phyloP scores from a whole-genome alignment of 2,113 vertebrate species.

The Pardalotus punctatus region DNA sequence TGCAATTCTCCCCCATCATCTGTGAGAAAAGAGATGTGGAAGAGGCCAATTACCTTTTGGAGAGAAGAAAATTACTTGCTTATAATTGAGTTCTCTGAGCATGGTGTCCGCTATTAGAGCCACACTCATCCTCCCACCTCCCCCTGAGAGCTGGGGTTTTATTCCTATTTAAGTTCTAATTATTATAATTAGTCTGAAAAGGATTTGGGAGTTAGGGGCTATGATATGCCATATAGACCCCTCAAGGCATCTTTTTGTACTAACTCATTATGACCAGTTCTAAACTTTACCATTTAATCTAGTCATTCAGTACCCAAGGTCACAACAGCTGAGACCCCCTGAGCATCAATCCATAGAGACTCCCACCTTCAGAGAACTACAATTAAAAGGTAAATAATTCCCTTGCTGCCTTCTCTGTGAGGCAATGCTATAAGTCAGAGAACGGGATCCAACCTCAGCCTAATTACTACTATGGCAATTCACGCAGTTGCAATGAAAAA shows the following conservation, averaged over 20 bases:
- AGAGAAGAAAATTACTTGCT: conserved; percentile 56
- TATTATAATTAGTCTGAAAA: conserved; percentile 58
- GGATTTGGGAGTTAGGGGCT: conserved; percentile 69
- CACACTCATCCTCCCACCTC: conserved; percentile 46
- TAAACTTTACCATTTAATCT: conserved; percentile 40
- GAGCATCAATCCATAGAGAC: conserved; percentile 51
- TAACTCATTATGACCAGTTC: conserved; percentile 51
- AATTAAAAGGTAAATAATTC: conserved; percentile 74
- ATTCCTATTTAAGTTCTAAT: conserved; percentile 63
- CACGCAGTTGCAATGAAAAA: background rate
- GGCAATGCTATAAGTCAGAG: conserved; percentile 51
- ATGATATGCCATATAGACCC: conserved; percentile 47
- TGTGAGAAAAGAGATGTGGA: conserved; percentile 54
- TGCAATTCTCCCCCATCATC: conserved; percentile 10
- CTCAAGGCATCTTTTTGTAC: conserved; percentile 29
- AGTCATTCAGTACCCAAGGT: conserved; percentile 43
- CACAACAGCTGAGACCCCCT: conserved; percentile 34
- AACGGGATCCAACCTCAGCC: conserved; percentile 37
- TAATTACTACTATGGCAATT: conserved; percentile 36
- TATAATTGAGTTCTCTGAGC: conserved; percentile 65
- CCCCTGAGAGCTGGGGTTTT: conserved; percentile 50
- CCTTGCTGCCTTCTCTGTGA: conserved; percentile 55
- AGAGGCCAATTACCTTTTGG: conserved; percentile 54
- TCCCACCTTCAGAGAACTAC: conserved; percentile 67
- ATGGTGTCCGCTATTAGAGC: conserved; percentile 55